These are phyloP conservation scores for Elysia crispata DNA, from an alignment of 2,888 invertebrate species.

Conservation along the genomic window DNA sequence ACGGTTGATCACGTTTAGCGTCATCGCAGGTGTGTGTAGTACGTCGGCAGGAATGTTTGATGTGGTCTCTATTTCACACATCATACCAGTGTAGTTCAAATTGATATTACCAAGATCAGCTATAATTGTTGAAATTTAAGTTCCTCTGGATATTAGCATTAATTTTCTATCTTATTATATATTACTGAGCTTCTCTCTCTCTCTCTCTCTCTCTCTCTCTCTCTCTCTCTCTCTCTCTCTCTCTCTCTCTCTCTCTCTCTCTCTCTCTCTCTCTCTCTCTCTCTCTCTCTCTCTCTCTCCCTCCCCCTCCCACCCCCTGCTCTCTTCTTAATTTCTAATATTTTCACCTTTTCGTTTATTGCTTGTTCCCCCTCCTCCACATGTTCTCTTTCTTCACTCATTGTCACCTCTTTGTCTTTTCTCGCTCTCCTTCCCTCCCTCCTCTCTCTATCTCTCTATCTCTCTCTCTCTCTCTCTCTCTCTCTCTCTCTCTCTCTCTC, in stretches of 20 bases:
- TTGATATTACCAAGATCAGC: too few relatives aligned
- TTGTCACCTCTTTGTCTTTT: not conserved
- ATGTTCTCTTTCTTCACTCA: not conserved
- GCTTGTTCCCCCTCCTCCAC: not conserved
- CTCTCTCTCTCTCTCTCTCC: constrained; percentile 13
- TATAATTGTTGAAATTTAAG: too few relatives aligned
- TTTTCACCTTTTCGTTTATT: constrained; percentile 12
- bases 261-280: constrained; percentile 13
- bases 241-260: constrained; percentile 21
- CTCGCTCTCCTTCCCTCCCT: not conserved
- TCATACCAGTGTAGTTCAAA: too few relatives aligned
- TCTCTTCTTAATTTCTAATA: not conserved
- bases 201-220: constrained; percentile 13
- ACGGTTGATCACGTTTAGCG: too few relatives aligned
- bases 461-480: too few relatives aligned
- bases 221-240: constrained; percentile 34
- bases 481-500: too few relatives aligned
- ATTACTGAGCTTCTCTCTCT: too few relatives aligned
- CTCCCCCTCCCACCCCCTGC: not conserved
- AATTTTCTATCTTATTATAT: too few relatives aligned
- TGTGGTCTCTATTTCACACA: too few relatives aligned
- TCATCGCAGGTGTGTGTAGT: too few relatives aligned
- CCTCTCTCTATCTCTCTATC: constrained; percentile 9
- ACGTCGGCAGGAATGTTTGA: too few relatives aligned
- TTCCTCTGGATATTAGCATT: too few relatives aligned